Evolutionary conservation across 2,888 invertebrate species (phyloP).

Genomic region (Plebejus anna): DNA sequence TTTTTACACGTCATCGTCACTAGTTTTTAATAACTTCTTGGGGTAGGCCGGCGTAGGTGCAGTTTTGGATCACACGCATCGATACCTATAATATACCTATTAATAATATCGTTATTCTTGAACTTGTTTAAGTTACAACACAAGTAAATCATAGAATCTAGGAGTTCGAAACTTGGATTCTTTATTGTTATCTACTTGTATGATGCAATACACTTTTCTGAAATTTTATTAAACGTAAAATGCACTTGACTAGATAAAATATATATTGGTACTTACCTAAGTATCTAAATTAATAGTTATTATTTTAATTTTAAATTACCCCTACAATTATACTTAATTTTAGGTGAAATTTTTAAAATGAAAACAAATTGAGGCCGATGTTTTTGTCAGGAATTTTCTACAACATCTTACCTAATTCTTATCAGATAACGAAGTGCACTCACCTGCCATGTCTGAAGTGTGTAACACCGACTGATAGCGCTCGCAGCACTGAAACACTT

Average conservation of each 20-base stretch:
- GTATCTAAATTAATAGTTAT: background rate
- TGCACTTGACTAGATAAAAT: background rate
- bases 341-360: background rate
- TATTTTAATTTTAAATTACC: background rate
- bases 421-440: constrained; percentile 44
- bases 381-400: constrained; percentile 33
- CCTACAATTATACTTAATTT: background rate
- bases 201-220: background rate
- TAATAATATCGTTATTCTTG: too few relatives aligned
- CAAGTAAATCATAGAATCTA: too few relatives aligned
- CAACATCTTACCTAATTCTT: constrained; percentile 37
- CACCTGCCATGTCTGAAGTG: constrained; percentile 48
- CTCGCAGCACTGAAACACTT: constrained; percentile 39
- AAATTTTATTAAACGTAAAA: too few relatives aligned
- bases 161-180: background rate
- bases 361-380: background rate
- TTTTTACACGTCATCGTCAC: too few relatives aligned
- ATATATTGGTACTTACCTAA: too few relatives aligned
- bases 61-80: too few relatives aligned
- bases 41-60: too few relatives aligned
- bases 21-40: too few relatives aligned
- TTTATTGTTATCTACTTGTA: background rate
- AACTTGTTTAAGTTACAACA: too few relatives aligned
- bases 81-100: too few relatives aligned
- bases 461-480: constrained; percentile 42